Evolutionary conservation across 2,797 vertebrate genomes (phyloP), one percentile per base, ranked within the genome.

Genomic region (Sebastes baramenuke): DNA sequence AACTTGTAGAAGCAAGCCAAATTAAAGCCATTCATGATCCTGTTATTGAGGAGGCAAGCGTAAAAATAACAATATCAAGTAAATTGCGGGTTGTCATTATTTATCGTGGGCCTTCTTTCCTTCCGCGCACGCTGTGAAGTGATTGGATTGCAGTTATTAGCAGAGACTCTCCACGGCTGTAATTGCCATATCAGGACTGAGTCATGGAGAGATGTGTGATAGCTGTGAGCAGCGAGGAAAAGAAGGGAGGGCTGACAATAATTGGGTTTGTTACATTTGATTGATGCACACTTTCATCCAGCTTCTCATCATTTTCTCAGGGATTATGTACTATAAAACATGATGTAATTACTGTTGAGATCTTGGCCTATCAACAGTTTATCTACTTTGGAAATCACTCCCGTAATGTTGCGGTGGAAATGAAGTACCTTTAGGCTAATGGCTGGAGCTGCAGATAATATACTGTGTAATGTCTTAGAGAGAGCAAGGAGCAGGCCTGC

Each of bases 81-180:
- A 89, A 93, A 95, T 93, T 93, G 84, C 30, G 42, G 90, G 80
- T 92, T 92, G 93, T 92, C 90, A 91, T 90, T 90, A 88, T 92
- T 91, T 90, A 89, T 92, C 80, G 29, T 12, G 36, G 84, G 83
- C 78, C 86, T 79, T 80, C 75, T 86, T 90, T 76, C 82, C 86
- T 86, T 89, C 77, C 36, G 10, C 5, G 58, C 92, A 32, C 59
- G 81, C 91, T 89, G 91, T 77, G 88, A 87, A 84, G 88, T 92
- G 91, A 93, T 92, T 92, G 90, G 89, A 94, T 93, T 91, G 94
- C 90, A 80, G 91, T 93, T 93, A 94, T 94, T 95, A 95, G 88
- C 89, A 74, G 85, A 89, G 87, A 91, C 88, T 92, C 86, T 90
- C 78, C 75, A 79, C 80, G 20, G 85, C 83, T 90, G 80, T 95